Conservation (phyloP, 2,888 invertebrate genomes). For the Amblyteles armatorius region DNA sequence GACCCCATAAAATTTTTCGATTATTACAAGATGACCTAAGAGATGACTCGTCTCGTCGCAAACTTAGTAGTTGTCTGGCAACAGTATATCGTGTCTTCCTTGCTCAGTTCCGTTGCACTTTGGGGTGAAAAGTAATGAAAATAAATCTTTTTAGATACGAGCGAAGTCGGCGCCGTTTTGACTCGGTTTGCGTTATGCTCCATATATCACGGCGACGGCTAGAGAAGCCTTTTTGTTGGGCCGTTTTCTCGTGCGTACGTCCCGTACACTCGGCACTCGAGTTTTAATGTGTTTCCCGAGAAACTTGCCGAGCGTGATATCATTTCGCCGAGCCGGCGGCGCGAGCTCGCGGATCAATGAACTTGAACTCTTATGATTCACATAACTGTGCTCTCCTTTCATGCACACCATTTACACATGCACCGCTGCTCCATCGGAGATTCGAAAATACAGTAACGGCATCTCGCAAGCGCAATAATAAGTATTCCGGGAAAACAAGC, state of each 20-base stretch:
- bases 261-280: constrained; percentile 40
- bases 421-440: constrained; percentile 3
- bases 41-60: neutral
- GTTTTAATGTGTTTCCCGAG: constrained; percentile 73
- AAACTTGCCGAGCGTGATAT: constrained; percentile 66
- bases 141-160: constrained; percentile 57
- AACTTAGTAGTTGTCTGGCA: constrained; percentile 1
- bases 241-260: constrained; percentile 30
- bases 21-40: neutral
- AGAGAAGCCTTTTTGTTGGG: constrained; percentile 27
- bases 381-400: constrained; percentile 50
- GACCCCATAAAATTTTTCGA: neutral
- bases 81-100: constrained; percentile 4
- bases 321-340: constrained; percentile 57
- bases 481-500: constrained; percentile 63
- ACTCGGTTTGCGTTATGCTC: constrained; percentile 58
- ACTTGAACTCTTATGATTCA: constrained; percentile 70
- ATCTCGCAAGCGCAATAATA: constrained; percentile 17
- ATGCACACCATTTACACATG: constrained; percentile 12
- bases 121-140: constrained; percentile 51
- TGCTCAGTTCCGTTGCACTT: constrained; percentile 17
- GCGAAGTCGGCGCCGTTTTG: constrained; percentile 64
- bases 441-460: constrained; percentile 27
- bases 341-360: constrained; percentile 66
- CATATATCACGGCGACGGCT: constrained; percentile 52